Percentiles rank a stretch among this genome's conserved stretches.
Evolutionary conservation across 2,888 invertebrate genomes (phyloP).

Genomic region (Eupithecia pulchellata): DNA sequence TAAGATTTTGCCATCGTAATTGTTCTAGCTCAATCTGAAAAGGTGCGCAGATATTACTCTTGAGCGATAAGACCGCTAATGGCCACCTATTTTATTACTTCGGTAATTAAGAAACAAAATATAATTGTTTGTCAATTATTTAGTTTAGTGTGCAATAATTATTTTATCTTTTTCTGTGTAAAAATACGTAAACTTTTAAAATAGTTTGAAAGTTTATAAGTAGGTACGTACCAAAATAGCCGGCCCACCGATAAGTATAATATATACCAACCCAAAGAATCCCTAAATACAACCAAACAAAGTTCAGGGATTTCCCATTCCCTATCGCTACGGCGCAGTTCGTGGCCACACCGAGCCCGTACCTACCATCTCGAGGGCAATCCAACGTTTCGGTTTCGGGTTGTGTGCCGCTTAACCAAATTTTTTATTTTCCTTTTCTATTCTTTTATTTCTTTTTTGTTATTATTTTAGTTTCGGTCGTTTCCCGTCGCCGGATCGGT

Average conservation of each 20-base stretch:
- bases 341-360: constrained; percentile 60
- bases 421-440: constrained; percentile 62
- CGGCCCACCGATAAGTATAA: background rate
- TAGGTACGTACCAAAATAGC: background rate
- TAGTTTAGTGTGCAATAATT: background rate
- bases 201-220: too few relatives aligned
- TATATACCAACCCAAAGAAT: background rate
- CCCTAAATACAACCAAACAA: background rate
- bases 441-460: constrained; percentile 57
- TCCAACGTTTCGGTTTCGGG: constrained; percentile 77
- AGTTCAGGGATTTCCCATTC: background rate
- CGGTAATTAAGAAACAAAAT: too few relatives aligned
- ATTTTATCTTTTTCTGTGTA: background rate
- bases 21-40: too few relatives aligned
- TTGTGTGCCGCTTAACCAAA: constrained; percentile 76
- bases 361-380: constrained; percentile 78
- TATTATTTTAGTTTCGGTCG: constrained; percentile 76
- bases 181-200: too few relatives aligned
- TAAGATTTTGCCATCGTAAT: too few relatives aligned
- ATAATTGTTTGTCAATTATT: too few relatives aligned
- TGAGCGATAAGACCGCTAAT: too few relatives aligned
- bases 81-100: too few relatives aligned
- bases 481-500: constrained; percentile 51
- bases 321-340: constrained; percentile 44
- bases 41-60: too few relatives aligned